Evolutionary conservation across 2,888 invertebrate species (phyloP).

Genomic region (Scelioninae gen. 2): DNA sequence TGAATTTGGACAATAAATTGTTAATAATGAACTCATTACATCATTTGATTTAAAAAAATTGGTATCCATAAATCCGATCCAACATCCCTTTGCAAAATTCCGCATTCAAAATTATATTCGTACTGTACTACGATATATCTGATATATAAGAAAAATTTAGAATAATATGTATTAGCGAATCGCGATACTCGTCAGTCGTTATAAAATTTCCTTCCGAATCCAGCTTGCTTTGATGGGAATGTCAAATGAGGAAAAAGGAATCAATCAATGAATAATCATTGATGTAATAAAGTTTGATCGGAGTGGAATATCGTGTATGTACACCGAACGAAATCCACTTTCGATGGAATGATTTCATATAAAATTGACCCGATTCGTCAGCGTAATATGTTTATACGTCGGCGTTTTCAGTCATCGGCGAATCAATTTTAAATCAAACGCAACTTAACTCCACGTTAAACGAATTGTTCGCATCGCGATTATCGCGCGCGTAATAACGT

Average conservation of each 20-base stretch:
- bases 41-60: no score
- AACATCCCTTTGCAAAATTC: no score
- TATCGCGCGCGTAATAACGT: constrained; percentile 29
- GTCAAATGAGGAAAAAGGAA: constrained; percentile 28
- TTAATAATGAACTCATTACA: no score
- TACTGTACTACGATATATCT: no score
- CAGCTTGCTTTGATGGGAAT: constrained; percentile 12
- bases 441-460: constrained; percentile 17
- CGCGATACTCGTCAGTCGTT: no score
- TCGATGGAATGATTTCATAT: background rate
- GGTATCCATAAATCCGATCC: no score
- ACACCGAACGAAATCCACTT: constrained; percentile 11
- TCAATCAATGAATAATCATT: constrained; percentile 22
- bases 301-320: background rate
- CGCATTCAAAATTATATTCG: no score
- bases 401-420: background rate
- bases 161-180: background rate
- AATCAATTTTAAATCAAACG: constrained; percentile 7
- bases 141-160: no score
- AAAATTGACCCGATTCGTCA: constrained; percentile 13
- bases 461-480: constrained; percentile 29
- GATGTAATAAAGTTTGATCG: constrained; percentile 14
- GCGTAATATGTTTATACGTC: background rate
- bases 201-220: background rate
- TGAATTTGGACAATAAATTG: no score